Evolutionary conservation across 2,888 invertebrate genomes (phyloP).

Genomic region (Mechanitis mazaeus): DNA sequence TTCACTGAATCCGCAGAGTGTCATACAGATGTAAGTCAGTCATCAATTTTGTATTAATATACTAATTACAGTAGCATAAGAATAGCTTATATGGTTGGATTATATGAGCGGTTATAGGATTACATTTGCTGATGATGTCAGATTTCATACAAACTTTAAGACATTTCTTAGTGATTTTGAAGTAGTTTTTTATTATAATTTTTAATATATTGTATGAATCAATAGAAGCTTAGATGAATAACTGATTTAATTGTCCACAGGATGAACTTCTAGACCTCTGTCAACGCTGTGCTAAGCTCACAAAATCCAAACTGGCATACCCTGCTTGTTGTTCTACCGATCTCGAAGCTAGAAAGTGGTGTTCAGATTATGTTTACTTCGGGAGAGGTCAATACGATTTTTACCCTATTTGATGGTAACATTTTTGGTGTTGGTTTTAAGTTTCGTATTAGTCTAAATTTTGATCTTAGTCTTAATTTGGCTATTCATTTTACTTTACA

Average conservation of each 20-base stretch:
- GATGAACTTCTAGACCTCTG: constrained; percentile 74
- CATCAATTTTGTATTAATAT: background rate
- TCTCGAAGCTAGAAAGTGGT: constrained; percentile 76
- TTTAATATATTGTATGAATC: background rate
- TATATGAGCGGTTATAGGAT: too few species aligned
- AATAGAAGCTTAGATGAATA: constrained; percentile 5
- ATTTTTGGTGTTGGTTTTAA: background rate
- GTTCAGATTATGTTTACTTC: constrained; percentile 75
- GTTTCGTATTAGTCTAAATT: background rate
- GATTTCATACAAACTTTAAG: too few species aligned
- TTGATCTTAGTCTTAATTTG: too few species aligned
- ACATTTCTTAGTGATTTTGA: too few species aligned
- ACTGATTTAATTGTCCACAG: constrained; percentile 43
- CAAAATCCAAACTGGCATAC: constrained; percentile 75
- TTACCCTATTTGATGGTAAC: constrained; percentile 33
- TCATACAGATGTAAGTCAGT: constrained; percentile 58
- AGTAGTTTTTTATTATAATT: too few species aligned
- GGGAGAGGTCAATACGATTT: constrained; percentile 64
- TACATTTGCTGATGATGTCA: too few species aligned
- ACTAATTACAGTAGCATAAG: background rate
- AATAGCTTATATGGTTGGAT: too few species aligned
- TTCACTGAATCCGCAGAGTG: constrained; percentile 63
- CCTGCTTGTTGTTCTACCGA: constrained; percentile 78
- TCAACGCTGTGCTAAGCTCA: constrained; percentile 79
- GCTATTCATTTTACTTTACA: too few species aligned